Conservation (phyloP, 2,113 vertebrate species). For the Zosterops lateralis region DNA sequence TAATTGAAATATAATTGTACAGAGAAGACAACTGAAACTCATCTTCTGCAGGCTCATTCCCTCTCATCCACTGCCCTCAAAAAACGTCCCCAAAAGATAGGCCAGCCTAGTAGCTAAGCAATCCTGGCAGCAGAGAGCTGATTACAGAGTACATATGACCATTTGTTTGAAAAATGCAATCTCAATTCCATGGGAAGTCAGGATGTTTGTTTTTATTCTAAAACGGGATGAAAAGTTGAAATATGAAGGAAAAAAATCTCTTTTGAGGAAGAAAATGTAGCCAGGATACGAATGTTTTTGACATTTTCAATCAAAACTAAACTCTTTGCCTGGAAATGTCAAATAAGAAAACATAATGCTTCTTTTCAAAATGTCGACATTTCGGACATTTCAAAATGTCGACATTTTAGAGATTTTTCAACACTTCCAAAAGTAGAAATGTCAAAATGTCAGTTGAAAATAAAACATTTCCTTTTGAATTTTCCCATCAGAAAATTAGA, state of each 20-base stretch:
- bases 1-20: background rate
- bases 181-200: conserved; percentile 39
- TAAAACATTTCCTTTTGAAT: conserved; percentile 58
- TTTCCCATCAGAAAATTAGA: conserved; percentile 63
- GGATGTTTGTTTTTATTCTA: conserved; percentile 65
- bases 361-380: conserved; percentile 64
- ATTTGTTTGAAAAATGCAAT: conserved; percentile 52
- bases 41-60: background rate
- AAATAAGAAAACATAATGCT: conserved; percentile 69
- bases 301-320: conserved; percentile 70
- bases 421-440: conserved; percentile 64
- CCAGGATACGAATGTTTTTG: conserved; percentile 67
- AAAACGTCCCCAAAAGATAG: background rate
- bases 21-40: background rate
- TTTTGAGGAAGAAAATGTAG: conserved; percentile 57
- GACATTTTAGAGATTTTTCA: conserved; percentile 62
- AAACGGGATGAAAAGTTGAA: conserved; percentile 64
- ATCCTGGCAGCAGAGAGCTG: background rate
- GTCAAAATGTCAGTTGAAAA: conserved; percentile 63
- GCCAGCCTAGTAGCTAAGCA: background rate
- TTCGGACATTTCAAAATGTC: conserved; percentile 64
- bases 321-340: conserved; percentile 68
- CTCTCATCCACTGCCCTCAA: background rate
- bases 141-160: conserved; percentile 7
- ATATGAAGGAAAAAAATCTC: conserved; percentile 38